These are phyloP conservation scores for Synanthedon tipuliformis DNA, from an alignment of 2,888 invertebrate species.

Conservation along the genomic window DNA sequence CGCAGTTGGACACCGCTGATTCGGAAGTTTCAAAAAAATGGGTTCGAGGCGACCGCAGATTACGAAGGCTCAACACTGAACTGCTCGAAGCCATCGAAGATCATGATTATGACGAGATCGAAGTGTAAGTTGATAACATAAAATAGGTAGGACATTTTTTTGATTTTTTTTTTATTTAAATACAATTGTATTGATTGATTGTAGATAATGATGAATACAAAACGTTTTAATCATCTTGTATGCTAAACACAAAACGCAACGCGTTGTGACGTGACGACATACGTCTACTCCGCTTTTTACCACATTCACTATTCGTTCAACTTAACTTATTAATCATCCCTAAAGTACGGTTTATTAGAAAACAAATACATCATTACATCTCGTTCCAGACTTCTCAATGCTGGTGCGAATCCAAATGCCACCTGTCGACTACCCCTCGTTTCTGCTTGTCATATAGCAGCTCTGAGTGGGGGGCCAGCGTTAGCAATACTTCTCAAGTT, in stretches of 20 bases:
- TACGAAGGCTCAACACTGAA: constrained; percentile 59
- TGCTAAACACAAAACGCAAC: too few relatives aligned
- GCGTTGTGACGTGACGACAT: too few relatives aligned
- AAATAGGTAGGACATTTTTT: too few relatives aligned
- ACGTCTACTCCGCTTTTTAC: too few relatives aligned
- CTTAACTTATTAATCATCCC: too few relatives aligned
- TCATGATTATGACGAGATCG: constrained; percentile 43
- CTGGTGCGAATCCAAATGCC: constrained; percentile 62
- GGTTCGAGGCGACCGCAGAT: constrained; percentile 46
- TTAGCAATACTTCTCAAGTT: constrained; percentile 44
- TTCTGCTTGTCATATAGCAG: constrained; percentile 60
- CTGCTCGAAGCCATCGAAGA: constrained; percentile 51
- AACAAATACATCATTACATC: background rate
- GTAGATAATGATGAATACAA: too few relatives aligned
- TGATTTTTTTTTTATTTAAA: too few relatives aligned
- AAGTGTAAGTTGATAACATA: constrained; percentile 31
- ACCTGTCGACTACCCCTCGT: constrained; percentile 53
- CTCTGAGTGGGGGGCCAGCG: constrained; percentile 45
- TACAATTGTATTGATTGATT: too few relatives aligned
- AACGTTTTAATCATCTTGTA: too few relatives aligned
- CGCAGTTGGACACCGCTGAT: constrained; percentile 20
- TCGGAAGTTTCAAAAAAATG: constrained; percentile 28
- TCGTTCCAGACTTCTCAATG: constrained; percentile 43
- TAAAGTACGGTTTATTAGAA: too few relatives aligned
- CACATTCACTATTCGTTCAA: too few relatives aligned